Conservation (phyloP, 2,797 vertebrate species). For the Ammospiza maritima region DNA sequence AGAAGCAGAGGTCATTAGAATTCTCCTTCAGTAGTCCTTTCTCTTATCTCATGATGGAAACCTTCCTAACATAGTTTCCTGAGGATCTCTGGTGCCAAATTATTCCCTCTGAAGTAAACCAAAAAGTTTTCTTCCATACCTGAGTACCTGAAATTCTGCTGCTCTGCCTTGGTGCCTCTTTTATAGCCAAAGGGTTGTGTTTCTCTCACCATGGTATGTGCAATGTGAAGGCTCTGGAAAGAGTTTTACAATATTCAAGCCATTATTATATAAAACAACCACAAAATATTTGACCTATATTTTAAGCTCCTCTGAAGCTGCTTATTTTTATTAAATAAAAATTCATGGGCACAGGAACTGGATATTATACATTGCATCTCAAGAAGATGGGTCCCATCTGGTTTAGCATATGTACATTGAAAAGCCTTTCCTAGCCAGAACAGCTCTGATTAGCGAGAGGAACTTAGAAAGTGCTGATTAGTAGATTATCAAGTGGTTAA, state of each 20-base stretch:
- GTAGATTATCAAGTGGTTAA: neutral
- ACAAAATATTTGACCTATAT: neutral
- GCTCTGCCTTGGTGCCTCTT: neutral
- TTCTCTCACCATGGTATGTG: neutral
- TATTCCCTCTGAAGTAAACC: neutral
- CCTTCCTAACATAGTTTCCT: neutral
- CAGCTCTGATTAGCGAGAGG: neutral
- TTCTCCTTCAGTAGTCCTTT: neutral
- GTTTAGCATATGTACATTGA: accelerated
- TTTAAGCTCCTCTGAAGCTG: neutral
- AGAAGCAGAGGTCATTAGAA: neutral
- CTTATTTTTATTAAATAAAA: neutral
- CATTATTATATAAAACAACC: neutral
- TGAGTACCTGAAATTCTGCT: neutral
- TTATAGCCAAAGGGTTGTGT: neutral
- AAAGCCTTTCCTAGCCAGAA: neutral
- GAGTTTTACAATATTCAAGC: neutral
- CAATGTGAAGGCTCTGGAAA: neutral
- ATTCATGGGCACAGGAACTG: neutral
- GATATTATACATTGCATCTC: neutral
- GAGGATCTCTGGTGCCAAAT: neutral
- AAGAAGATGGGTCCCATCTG: neutral
- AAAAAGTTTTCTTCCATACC: neutral
- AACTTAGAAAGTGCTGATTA: neutral
- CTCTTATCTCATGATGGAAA: neutral